Percentiles rank a stretch among this genome's conserved stretches.
These are phyloP conservation scores for Nannobrachium achirus DNA, from an alignment of 2,113 vertebrate genomes.

Conservation along the genomic window DNA sequence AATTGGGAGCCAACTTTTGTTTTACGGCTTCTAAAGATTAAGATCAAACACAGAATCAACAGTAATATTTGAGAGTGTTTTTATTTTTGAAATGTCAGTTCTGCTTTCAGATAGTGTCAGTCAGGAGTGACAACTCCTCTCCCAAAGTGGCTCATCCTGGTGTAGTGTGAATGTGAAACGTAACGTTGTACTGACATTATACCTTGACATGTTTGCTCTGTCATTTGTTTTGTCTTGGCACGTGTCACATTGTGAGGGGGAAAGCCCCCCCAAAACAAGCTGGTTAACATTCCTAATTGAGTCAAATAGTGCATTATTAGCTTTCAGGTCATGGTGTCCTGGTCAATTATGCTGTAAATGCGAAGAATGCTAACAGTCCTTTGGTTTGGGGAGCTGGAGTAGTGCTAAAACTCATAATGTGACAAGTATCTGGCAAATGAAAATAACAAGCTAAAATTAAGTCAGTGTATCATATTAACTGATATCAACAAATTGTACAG, in stretches of 20 bases:
- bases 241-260: not conserved
- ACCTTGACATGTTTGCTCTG: not conserved
- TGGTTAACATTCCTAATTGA: not conserved
- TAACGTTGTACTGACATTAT: not conserved
- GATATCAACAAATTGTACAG: slow-evolving; percentile 54
- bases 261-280: not conserved
- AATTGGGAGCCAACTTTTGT: not conserved
- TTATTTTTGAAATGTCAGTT: not conserved
- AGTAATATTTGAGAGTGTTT: not conserved
- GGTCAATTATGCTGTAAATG: no score
- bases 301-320: not conserved
- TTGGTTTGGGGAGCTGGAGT: no score
- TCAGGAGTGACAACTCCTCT: not conserved
- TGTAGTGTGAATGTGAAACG: not conserved
- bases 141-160: not conserved
- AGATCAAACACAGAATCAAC: slow-evolving; percentile 3
- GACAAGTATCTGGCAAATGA: slow-evolving; percentile 5
- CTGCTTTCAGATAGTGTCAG: not conserved
- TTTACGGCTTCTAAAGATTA: slow-evolving; percentile 5
- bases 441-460: not conserved
- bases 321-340: slow-evolving; percentile 1
- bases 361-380: no score
- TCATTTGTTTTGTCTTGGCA: not conserved
- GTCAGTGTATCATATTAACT: slow-evolving; percentile 12
- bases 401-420: not conserved